These are phyloP conservation scores for Hoplostethus mediterraneus DNA, from an alignment of 2,797 vertebrate genomes.

Conservation along the genomic window DNA sequence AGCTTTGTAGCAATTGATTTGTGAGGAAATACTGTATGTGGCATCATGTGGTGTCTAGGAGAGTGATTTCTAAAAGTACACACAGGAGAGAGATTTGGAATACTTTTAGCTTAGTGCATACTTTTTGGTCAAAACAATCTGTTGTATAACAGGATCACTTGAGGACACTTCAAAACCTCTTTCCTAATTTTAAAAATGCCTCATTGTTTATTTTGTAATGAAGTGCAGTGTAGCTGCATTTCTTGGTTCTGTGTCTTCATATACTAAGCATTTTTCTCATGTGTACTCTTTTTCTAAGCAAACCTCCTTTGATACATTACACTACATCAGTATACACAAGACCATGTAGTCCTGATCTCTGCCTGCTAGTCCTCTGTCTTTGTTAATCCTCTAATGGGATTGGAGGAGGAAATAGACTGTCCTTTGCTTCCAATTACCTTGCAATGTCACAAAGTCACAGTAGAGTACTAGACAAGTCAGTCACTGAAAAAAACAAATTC, in stretches of 20 bases:
- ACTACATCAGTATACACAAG: conserved; percentile 1
- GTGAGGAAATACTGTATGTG: conserved; percentile 47
- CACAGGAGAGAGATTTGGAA: conserved; percentile 61
- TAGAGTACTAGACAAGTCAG: not conserved
- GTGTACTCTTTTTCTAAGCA: not conserved
- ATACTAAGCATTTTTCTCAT: not conserved
- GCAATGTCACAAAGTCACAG: conserved; percentile 58
- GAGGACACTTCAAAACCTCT: conserved; percentile 29
- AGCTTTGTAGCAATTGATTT: conserved; percentile 49
- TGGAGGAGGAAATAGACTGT: conserved; percentile 82
- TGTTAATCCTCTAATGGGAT: conserved; percentile 87
- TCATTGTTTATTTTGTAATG: not conserved
- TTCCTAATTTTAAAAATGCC: not conserved
- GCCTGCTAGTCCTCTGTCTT: conserved; percentile 68
- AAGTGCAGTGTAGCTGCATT: conserved; percentile 7
- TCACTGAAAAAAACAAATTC: not conserved
- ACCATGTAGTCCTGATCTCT: conserved; percentile 52
- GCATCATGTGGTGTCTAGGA: conserved; percentile 46
- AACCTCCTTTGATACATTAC: not conserved
- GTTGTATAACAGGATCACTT: conserved; percentile 31
- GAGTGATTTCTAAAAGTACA: conserved; percentile 58
- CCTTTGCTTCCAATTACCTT: conserved; percentile 71
- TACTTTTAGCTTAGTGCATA: conserved; percentile 49
- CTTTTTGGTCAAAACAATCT: conserved; percentile 54
- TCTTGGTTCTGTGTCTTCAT: not conserved